Evolutionary conservation across 2,797 vertebrate genomes (phyloP).

Genomic region (Triplophysa bombifrons): DNA sequence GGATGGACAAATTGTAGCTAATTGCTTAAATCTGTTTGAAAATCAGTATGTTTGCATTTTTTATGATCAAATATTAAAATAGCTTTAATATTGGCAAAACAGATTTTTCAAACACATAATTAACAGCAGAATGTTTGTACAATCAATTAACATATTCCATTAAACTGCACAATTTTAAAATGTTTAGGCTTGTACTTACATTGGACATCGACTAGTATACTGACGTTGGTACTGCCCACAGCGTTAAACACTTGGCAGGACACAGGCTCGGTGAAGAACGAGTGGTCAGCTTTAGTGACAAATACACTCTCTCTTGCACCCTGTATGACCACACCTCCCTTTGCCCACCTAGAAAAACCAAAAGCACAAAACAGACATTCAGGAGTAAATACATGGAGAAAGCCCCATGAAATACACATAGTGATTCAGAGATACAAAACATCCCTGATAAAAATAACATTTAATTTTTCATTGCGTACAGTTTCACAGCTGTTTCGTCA

Average conservation of each 20-base stretch:
- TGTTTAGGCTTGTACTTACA: constrained; percentile 80
- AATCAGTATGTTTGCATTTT: not conserved
- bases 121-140: not conserved
- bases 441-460: not conserved
- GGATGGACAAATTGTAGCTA: not conserved
- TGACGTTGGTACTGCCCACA: constrained; percentile 94
- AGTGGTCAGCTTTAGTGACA: constrained; percentile 92
- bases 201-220: constrained; percentile 94
- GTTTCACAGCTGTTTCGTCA: constrained; percentile 15
- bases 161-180: not conserved
- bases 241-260: constrained; percentile 95
- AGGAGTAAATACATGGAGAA: not conserved
- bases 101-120: not conserved
- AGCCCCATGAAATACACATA: not conserved
- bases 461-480: constrained; percentile 16
- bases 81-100: too few species aligned
- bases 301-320: constrained; percentile 88
- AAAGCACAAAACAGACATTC: not conserved
- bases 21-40: not conserved
- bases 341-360: constrained; percentile 85
- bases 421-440: not conserved
- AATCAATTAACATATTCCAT: too few species aligned
- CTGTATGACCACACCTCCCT: constrained; percentile 90
- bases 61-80: too few species aligned
- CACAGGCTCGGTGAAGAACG: constrained; percentile 96